Evolutionary conservation across 2,888 invertebrate genomes (phyloP), one percentile per base, ranked within the genome.

Genomic region (Drosophila paramelanica): DNA sequence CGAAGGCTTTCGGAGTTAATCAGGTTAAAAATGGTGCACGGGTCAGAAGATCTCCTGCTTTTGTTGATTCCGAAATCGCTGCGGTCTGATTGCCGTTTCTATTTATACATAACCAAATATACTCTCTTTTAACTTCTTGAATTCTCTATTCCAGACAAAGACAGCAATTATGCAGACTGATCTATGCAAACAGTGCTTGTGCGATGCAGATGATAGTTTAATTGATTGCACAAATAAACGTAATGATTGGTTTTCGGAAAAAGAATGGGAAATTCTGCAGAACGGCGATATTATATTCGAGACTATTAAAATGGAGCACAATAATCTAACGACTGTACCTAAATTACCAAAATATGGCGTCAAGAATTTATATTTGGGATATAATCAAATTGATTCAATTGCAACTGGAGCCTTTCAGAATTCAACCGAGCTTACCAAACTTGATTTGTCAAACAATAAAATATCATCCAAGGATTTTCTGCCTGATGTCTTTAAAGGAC

Each of bases 381-480:
- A 93, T 55, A 96, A 96, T 90, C 92, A 92, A 45, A 95, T 97
- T n/a, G 93, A 92, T 5, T 90, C 88, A 8, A 95, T 97, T 50
- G 94, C 94, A 6, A 91, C 93, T 13, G 93, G 92, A 0, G 94
- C 95, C 17, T 97, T 97, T 89, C 93, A 92, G 65, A 93, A 95
- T 67, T 91, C 97, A 8, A 93, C 93, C 47, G 93, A 94, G 47
- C 93, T 97, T 90, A 92, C 92, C 0, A 93, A 93, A 2, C 87
- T 97, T 47, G 95, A 96, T 90, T 91, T 97, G 70, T 96, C 96
- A 62, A 91, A 95, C 67, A 97, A 97, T 79, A 93, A 94, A 46
- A 91, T 97, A 23, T 94, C 94, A 0, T 91, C 94, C 0, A 94
- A 94, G 1, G 92, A 91, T 0, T 90, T 97, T 3, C 92, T 92